Evolutionary conservation across 2,113 vertebrate species (phyloP), one percentile per base, ranked within the genome.

Genomic region (Istiophorus platypterus): DNA sequence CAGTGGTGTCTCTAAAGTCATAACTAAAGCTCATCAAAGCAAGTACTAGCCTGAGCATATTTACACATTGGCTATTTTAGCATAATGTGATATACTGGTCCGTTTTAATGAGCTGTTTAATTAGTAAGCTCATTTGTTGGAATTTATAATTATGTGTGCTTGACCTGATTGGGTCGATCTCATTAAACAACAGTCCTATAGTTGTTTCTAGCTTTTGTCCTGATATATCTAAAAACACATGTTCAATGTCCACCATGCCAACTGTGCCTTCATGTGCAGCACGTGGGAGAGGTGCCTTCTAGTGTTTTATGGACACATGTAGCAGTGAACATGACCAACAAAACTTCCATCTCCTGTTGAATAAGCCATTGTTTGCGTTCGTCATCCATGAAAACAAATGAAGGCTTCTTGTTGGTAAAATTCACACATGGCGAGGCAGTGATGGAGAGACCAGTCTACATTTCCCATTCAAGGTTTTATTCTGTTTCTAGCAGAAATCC

Each of bases 391-490:
- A n/a, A n/a, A n/a, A n/a, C n/a, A n/a, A n/a, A n/a, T n/a, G n/a
- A n/a, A n/a, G n/a, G n/a, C n/a, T n/a, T n/a, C 26, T n/a, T 31
- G 2, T 37, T 18, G 9, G 7, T 31, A 20, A 59, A 66, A 24
- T 34, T 42, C 41, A 34, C 14, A 62, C 24, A 29, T 2, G 13
- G 1, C 1, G 13, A 27, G 52, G 29, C 11, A 8, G 26, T 13
- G 29, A 78, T 61, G 64, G 47, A 81, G 54, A 59, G n/a, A n/a
- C 29, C 2, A 0, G 4, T 49, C 15, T 54, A 12, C 51, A 59
- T 69, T 63, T 54, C 20, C 15, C 8, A 27, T 56, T 18, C 1
- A n/a, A 29, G 52, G 62, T 69, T 63, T 69, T n/a, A 56, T 69
- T 68, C 73, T 61, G 29, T 20, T 54, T 64, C 26, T 5, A 10